Conservation (phyloP, 92 coral and sea anemone genomes). For the Chrysogorgia sp. region DNA sequence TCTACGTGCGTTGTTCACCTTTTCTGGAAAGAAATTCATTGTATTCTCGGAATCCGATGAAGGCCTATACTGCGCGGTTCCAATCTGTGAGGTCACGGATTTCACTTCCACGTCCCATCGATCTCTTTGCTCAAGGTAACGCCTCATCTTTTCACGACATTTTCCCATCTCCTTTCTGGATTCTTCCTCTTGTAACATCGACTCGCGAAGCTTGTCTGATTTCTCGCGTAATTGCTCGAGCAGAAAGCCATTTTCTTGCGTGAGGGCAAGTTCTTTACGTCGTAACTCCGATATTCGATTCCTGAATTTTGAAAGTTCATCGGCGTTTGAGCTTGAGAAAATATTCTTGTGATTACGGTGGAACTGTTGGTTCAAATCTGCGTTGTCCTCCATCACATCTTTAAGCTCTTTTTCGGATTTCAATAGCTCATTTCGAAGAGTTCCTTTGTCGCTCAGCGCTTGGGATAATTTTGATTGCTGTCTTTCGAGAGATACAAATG, state of each 20-base stretch:
- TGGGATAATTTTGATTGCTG: constrained; percentile 28
- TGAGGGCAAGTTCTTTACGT: constrained; percentile 6
- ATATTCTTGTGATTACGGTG: neutral
- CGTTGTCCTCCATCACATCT: constrained; percentile 28
- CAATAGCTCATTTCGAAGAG: neutral
- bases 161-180: constrained; percentile 13
- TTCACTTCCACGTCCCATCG: constrained; percentile 33
- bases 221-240: neutral
- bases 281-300: neutral
- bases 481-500: constrained; percentile 18
- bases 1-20: neutral
- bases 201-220: neutral
- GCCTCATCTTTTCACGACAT: constrained; percentile 20
- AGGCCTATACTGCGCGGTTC: neutral
- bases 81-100: constrained; percentile 28
- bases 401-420: constrained; percentile 28
- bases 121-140: constrained; percentile 13
- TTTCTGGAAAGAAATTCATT: constrained; percentile 3
- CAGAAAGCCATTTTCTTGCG: constrained; percentile 21
- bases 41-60: neutral
- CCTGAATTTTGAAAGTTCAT: neutral
- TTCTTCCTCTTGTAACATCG: neutral
- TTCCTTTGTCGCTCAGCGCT: constrained; percentile 4
- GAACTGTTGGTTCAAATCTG: constrained; percentile 2
- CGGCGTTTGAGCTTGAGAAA: neutral